Conservation (phyloP, 2,888 invertebrate genomes). For the Lithophane leautieri region DNA sequence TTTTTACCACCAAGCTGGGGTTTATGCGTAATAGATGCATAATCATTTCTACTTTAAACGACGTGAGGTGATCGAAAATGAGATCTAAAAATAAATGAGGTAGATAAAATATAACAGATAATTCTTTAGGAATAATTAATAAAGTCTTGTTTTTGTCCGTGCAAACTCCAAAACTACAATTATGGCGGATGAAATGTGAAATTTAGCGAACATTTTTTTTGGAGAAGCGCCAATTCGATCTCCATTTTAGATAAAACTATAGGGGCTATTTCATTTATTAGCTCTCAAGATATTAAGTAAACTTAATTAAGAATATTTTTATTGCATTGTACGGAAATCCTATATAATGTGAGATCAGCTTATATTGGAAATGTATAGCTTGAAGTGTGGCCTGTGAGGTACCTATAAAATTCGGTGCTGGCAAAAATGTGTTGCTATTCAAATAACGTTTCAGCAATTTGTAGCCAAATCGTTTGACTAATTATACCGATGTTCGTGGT, state of each 20-base stretch:
- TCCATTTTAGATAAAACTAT: slow-evolving; percentile 37
- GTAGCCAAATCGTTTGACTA: slow-evolving; percentile 38
- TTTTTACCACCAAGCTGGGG: not conserved
- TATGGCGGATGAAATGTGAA: slow-evolving; percentile 15
- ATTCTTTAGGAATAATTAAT: not conserved
- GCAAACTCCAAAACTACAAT: slow-evolving; percentile 2
- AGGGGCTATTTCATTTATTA: slow-evolving; percentile 22
- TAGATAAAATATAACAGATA: no score
- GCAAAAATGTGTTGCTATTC: slow-evolving; percentile 31
- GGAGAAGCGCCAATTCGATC: slow-evolving; percentile 32
- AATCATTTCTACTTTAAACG: not conserved
- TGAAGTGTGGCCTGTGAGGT: no score
- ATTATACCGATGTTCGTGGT: slow-evolving; percentile 28
- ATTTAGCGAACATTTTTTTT: slow-evolving; percentile 10
- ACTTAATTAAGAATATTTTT: slow-evolving; percentile 1
- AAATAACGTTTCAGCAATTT: slow-evolving; percentile 38
- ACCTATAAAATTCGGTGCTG: not conserved
- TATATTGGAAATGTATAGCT: no score
- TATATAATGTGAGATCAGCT: no score
- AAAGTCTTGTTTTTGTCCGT: not conserved
- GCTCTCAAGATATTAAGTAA: not conserved
- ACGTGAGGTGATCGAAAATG: not conserved
- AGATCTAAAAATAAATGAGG: not conserved
- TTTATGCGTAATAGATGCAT: not conserved
- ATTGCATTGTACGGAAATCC: no score